Conservation (phyloP, 2,113 vertebrate genomes). For the Plestiodon gilberti region DNA sequence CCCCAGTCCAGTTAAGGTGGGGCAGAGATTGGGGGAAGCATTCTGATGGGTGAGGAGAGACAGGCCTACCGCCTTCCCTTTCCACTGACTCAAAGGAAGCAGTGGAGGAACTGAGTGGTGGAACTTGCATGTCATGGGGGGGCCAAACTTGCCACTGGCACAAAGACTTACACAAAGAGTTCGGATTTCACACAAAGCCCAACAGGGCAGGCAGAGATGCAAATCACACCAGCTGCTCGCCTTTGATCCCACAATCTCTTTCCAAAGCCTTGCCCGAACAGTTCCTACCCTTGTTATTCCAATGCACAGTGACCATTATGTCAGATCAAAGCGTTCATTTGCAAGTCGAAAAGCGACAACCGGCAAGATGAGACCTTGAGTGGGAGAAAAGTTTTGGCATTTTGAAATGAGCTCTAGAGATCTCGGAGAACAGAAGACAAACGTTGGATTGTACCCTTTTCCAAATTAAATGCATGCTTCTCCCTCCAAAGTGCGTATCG, state of each 20-base stretch:
- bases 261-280: background rate
- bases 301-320: background rate
- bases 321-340: slow-evolving; percentile 22
- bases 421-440: background rate
- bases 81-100: too few relatives aligned
- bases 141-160: background rate
- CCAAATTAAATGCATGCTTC: background rate
- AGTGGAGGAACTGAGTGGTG: too few relatives aligned
- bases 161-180: background rate
- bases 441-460: background rate
- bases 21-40: too few relatives aligned
- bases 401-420: background rate
- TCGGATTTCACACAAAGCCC: background rate
- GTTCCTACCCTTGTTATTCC: slow-evolving; percentile 6
- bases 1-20: too few relatives aligned
- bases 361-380: background rate
- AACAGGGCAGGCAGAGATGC: background rate
- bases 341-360: slow-evolving; percentile 30
- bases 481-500: background rate
- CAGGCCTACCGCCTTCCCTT: too few relatives aligned
- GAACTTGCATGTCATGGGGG: too few relatives aligned
- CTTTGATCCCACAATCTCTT: slow-evolving; percentile 14
- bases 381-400: background rate
- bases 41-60: too few relatives aligned
- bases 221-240: slow-evolving; percentile 13